These are phyloP conservation scores for Champsocephalus gunnari DNA, from an alignment of 2,797 vertebrate genomes.

Conservation along the genomic window DNA sequence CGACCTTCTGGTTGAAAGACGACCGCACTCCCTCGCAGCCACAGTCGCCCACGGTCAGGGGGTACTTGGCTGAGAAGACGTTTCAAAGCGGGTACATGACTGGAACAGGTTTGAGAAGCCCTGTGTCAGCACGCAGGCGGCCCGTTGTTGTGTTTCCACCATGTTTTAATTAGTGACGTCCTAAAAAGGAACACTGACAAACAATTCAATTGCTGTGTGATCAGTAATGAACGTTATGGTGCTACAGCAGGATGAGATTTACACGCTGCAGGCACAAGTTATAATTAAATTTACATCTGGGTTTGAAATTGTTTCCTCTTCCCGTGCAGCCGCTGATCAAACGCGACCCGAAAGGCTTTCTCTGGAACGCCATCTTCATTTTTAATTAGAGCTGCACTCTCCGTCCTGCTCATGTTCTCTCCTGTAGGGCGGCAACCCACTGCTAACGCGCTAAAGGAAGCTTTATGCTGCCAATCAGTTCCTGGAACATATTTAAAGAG, in stretches of 20 bases:
- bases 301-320: constrained; percentile 51
- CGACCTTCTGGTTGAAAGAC: too few species aligned
- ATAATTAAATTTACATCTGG: constrained; percentile 49
- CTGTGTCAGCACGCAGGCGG: background rate
- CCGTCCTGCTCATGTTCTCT: constrained; percentile 12
- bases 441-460: background rate
- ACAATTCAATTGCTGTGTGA: constrained; percentile 9
- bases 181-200: background rate
- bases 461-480: background rate
- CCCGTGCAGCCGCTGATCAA: constrained; percentile 32
- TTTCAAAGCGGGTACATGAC: too few species aligned
- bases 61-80: too few species aligned
- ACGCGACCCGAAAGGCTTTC: constrained; percentile 10
- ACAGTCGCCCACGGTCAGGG: too few species aligned
- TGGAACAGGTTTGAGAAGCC: too few species aligned
- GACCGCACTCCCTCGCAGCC: too few species aligned
- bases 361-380: constrained; percentile 17
- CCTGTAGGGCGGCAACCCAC: constrained; percentile 1
- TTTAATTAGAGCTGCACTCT: constrained; percentile 49
- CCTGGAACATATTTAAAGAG: background rate
- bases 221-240: constrained; percentile 8
- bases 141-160: background rate
- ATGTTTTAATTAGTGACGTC: background rate
- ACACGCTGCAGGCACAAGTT: constrained; percentile 23
- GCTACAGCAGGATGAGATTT: constrained; percentile 18